Evolutionary conservation across 2,113 vertebrate genomes (phyloP).

Genomic region (Chiloscyllium plagiosum): DNA sequence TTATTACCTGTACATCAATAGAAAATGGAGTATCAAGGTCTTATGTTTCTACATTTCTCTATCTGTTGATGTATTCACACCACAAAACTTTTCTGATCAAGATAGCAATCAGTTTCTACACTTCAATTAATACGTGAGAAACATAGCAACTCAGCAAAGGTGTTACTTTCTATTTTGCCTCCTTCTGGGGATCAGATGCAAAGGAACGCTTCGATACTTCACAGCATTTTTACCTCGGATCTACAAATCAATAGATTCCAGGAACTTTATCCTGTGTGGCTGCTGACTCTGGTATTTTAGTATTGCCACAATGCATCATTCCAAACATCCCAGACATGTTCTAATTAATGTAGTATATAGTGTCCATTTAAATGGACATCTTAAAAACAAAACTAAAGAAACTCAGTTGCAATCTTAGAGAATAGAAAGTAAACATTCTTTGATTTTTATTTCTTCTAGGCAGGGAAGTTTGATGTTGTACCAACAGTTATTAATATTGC

Average conservation of each 20-base stretch:
- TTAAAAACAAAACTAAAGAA: background rate
- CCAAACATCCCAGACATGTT: background rate
- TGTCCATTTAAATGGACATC: background rate
- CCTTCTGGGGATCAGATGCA: background rate
- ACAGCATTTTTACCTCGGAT: background rate
- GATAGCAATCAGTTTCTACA: background rate
- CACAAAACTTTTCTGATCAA: background rate
- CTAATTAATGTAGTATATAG: background rate
- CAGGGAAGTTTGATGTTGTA: constrained; percentile 83
- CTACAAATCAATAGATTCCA: background rate
- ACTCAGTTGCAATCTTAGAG: background rate
- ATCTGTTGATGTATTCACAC: background rate
- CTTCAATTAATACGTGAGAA: background rate
- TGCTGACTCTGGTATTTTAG: background rate
- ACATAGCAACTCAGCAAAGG: background rate
- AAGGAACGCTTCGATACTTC: background rate
- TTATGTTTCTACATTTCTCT: background rate
- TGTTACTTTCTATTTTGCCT: background rate
- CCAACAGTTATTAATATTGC: constrained; percentile 84
- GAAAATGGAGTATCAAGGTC: background rate
- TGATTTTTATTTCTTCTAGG: constrained; percentile 52
- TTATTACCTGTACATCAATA: background rate
- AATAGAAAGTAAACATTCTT: background rate
- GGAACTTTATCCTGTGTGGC: background rate
- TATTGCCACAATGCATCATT: background rate